Base-by-base conservation (phyloP, 2,888 invertebrate species). In the Microctonus brassicae region DNA sequence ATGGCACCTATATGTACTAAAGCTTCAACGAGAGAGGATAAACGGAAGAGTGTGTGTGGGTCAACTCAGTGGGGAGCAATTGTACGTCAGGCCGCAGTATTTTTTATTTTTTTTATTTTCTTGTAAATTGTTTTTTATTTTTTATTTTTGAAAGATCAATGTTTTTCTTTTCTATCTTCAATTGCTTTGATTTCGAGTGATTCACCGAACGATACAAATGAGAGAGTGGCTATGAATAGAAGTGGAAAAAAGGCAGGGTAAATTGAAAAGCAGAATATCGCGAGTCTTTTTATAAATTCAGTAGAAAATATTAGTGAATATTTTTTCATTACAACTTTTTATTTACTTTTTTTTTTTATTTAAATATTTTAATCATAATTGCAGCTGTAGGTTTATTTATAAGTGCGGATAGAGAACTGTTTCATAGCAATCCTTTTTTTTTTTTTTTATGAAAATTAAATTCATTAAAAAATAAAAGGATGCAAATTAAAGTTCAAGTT, bases 1-100 rank as follows among this genome's bases (percentile, higher is more conserved):
- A 62, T 62, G 62, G 62, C 39, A 61, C 9, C n/a, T n/a, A n/a
- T n/a, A n/a, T n/a, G n/a, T 47, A 34, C 34, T 62, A 42, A 11
- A n/a, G 62, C 10, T 24, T 62, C 36, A 60, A 60, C 33, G 11
- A 11, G 60, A 11, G 60, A 20, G 60, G 60, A 60, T 34, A 34
- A 34, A 34, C 29, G 13, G n/a, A 29, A 57, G 47, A 29, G 57
- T 29, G 57, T 34, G 34, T 33, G 60, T 20, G 9, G 33, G n/a
- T n/a, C 58, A 60, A 60, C 13, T 60, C 34, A 11, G 33, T 33
- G 11, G 60, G 34, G 60, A 34, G 60, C 34, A 34, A 60, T 60
- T 17, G 34, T 13, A 24, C 17, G n/a, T 42, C n/a, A 9, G 22
- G 22, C 13, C 17, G 33, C 11, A 20, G 22, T 33, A 34, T 60